A percentile compares a stretch with the other conserved stretches of the same genome.
Conservation (phyloP, 2,113 vertebrate species). For the Engystomops pustulosus region DNA sequence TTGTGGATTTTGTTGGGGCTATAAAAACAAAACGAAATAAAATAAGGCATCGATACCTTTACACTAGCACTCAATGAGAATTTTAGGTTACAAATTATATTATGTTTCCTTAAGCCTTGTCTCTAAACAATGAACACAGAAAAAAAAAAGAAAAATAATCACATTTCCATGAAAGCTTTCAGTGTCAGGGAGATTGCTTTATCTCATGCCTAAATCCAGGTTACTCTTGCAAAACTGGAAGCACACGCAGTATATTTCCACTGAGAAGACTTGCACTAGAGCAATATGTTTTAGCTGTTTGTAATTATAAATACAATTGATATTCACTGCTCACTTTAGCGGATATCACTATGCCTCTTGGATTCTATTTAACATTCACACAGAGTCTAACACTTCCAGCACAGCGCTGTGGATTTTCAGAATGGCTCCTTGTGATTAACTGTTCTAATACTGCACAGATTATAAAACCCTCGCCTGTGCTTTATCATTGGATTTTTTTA, state of each 20-base stretch:
- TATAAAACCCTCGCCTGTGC: slow-evolving; percentile 40
- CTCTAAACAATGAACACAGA: slow-evolving; percentile 26
- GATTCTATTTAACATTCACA: slow-evolving; percentile 59
- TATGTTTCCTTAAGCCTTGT: slow-evolving; percentile 30
- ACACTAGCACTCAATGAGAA: neutral
- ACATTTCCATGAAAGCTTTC: slow-evolving; percentile 32
- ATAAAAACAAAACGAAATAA: neutral
- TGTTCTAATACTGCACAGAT: slow-evolving; percentile 60
- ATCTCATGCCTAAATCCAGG: slow-evolving; percentile 30
- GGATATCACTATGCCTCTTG: slow-evolving; percentile 54
- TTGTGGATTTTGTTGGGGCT: neutral
- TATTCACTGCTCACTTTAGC: slow-evolving; percentile 58
- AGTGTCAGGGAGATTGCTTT: slow-evolving; percentile 20
- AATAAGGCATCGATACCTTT: neutral
- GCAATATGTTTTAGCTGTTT: slow-evolving; percentile 57
- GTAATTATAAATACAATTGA: slow-evolving; percentile 60
- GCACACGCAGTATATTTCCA: slow-evolving; percentile 13
- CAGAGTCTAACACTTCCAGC: slow-evolving; percentile 54
- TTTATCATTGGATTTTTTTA: slow-evolving; percentile 50
- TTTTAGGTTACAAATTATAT: neutral
- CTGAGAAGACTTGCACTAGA: slow-evolving; percentile 17
- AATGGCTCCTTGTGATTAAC: slow-evolving; percentile 60
- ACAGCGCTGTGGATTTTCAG: slow-evolving; percentile 53
- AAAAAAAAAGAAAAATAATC: neutral
- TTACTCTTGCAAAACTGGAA: slow-evolving; percentile 33